Evolutionary conservation across 2,888 invertebrate genomes (phyloP).

Genomic region (Nysson spinosus): DNA sequence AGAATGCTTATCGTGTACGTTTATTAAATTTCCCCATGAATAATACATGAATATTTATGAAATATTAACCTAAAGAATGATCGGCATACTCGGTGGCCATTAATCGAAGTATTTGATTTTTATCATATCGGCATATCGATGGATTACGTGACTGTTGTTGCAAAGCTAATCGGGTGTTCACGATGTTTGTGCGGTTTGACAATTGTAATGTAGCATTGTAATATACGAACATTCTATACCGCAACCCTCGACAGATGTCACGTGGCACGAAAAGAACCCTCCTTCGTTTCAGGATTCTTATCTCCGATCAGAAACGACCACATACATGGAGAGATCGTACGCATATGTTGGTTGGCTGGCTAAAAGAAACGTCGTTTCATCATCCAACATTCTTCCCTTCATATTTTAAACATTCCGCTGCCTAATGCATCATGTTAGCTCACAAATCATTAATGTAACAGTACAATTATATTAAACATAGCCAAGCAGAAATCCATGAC

Average conservation of each 20-base stretch:
- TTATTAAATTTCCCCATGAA: slow-evolving; percentile 44
- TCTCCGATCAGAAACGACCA: slow-evolving; percentile 49
- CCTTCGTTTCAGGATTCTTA: slow-evolving; percentile 52
- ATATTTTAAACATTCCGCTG: no score
- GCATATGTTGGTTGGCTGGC: slow-evolving; percentile 9
- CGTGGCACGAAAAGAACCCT: slow-evolving; percentile 54
- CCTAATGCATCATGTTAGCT: no score
- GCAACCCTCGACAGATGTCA: slow-evolving; percentile 59
- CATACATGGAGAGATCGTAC: slow-evolving; percentile 39
- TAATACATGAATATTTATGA: slow-evolving; percentile 45
- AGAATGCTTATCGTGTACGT: slow-evolving; percentile 27
- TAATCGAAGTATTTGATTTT: slow-evolving; percentile 47
- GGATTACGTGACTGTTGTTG: slow-evolving; percentile 18
- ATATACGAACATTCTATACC: slow-evolving; percentile 29
- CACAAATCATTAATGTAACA: no score
- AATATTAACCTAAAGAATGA: slow-evolving; percentile 36
- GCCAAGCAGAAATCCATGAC: no score
- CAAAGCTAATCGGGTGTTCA: slow-evolving; percentile 52
- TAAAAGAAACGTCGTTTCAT: no score
- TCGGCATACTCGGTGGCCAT: slow-evolving; percentile 45
- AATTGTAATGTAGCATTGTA: slow-evolving; percentile 51
- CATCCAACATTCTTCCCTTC: no score
- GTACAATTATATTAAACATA: no score
- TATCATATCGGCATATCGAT: slow-evolving; percentile 15
- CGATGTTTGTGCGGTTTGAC: slow-evolving; percentile 53